Evolutionary conservation across 2,797 vertebrate species (phyloP), one percentile per base, ranked within the genome.

Genomic region (Chanos chanos): DNA sequence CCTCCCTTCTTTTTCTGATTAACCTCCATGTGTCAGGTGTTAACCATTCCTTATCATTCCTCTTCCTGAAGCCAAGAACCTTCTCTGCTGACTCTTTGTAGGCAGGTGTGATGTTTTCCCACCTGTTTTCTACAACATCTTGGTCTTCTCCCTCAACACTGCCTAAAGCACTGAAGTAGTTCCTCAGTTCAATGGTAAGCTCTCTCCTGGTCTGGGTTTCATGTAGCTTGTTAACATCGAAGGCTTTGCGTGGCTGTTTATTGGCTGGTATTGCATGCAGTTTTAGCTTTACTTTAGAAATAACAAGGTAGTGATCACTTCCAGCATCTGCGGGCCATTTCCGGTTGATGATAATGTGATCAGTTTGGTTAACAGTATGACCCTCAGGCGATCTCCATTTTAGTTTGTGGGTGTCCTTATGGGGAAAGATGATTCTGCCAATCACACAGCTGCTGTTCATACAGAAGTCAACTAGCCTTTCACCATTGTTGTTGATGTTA

Each of bases 321-420:
- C 10, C 25, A 19, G 19, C 12, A 30, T 53, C 31, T 10, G 30
- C 39, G 10, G 13, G 13, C 25, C 25, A 54, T 34, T 54, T 60
- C 2, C 25, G 3, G 12, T 61, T 61, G 21, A 65, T 61, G 0
- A 55, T 18, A 3, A 44, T 31, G n/a, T 61, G 36, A 44, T 51
- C 28, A 16, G 31, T 40, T 19, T 54, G 37, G 28, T 53, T 64
- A 19, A 15, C n/a, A 3, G 15, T 30, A 7, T 3, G 8, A 27
- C 57, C 36, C 55, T 61, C 28, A 27, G 44, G 36, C 13, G 55
- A 61, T 8, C 18, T 50, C 36, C 50, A 55, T 37, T 54, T 64
- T 3, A 48, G 18, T 19, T 65, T 61, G 30, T 61, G 41, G 19
- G 58, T 67, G 13, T 45, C 13, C 10, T 37, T 66, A 16, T 61